Evolutionary conservation across 1,140 invertebrate genomes (phyloP), one percentile per base, ranked within the genome.

Genomic region (Zaprionus inermis): DNA sequence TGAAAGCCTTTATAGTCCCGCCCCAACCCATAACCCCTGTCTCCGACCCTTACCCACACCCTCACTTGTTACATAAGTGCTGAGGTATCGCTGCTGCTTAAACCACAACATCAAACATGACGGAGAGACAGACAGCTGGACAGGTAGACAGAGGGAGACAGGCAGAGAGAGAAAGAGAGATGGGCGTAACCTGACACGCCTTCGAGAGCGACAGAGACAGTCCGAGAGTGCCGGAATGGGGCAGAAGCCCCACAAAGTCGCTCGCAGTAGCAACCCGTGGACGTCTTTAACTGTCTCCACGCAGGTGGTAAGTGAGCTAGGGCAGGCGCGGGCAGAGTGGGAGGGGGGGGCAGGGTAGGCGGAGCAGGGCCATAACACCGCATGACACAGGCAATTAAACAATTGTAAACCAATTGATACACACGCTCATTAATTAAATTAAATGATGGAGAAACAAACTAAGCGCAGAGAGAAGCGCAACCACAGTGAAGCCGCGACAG

Each of bases 361-460:
- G n/a, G 30, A 36, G 66, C 16, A 66, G 41, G 49, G 67, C 65
- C 60, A 77, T 73, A 76, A 70, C 77, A 77, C 69, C 57, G 68
- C 78, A 79, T 72, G 78, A 80, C 74, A 81, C 78, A 78, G 76
- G 78, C 75, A 81, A 80, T 81, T 81, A 80, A 81, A 74, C 78
- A 81, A 81, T 81, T 81, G 78, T 72, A 78, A 71, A 77, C 78
- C 79, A 81, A 81, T 81, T 80, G 79, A 81, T 81, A 81, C 78
- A 77, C 66, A 80, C 66, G 70, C 74, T 80, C 78, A 81, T 80
- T 81, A 81, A 81, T 81, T 81, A 80, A 80, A 80, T 78, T 81
- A 81, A 81, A 80, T 80, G 66, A 80, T 67, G 70, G 66, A 78
- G 70, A 64, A 80, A 56, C 69, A 67, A 77, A 70, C 67, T 67